phyloP scores from a whole-genome alignment of 2,797 vertebrate species.

The Benthosema pterotum region DNA sequence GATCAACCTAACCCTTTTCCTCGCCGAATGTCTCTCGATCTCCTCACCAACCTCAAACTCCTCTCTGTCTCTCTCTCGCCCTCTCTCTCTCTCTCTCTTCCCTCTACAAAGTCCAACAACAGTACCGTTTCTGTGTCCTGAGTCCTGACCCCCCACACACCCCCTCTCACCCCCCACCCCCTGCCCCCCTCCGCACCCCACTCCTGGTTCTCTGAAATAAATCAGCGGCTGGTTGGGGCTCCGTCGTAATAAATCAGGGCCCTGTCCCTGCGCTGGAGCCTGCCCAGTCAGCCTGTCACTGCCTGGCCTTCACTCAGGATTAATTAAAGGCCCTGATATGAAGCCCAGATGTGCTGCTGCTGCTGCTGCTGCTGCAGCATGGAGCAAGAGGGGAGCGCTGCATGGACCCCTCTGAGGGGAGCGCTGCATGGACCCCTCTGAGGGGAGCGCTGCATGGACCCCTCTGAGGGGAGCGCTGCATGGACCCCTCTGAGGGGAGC shows the following conservation, averaged over 20 bases:
- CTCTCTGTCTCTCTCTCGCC: constrained; percentile 65
- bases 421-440: no score
- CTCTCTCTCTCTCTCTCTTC: constrained; percentile 57
- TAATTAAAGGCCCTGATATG: constrained; percentile 99
- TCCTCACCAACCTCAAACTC: constrained; percentile 32
- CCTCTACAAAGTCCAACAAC: constrained; percentile 76
- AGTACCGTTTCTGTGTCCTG: constrained; percentile 85
- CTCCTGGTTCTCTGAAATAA: constrained; percentile 91
- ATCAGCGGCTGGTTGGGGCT: constrained; percentile 96
- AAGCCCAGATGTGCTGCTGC: constrained; percentile 99
- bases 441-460: no score
- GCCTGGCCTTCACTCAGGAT: constrained; percentile 99
- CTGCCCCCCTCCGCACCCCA: constrained; percentile 30
- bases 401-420: constrained; percentile 81
- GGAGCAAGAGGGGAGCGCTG: constrained; percentile 84
- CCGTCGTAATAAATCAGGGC: constrained; percentile 98
- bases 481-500: no score
- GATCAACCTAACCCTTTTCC: constrained; percentile 18
- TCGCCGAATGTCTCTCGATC: constrained; percentile 17
- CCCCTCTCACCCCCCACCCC: constrained; percentile 48
- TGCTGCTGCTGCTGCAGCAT: no score
- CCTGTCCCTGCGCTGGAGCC: constrained; percentile 97
- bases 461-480: no score
- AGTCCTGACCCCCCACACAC: constrained; percentile 25
- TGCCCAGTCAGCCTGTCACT: constrained; percentile 98